Percentiles rank a stretch among this genome's conserved stretches.
Conservation (phyloP, 2,888 invertebrate genomes). For the Tetranychus piercei region DNA sequence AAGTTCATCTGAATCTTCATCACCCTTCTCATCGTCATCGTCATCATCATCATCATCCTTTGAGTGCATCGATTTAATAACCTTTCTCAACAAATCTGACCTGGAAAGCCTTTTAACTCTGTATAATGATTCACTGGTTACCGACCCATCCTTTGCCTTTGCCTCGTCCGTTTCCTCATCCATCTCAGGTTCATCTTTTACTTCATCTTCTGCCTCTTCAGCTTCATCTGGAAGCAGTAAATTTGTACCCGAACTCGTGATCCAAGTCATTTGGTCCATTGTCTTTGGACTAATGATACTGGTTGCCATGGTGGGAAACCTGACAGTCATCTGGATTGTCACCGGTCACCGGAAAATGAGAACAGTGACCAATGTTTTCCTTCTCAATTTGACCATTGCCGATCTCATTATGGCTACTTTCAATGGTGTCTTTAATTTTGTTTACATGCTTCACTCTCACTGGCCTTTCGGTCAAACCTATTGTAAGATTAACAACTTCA, state of each 20-base stretch:
- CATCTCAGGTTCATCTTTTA: background rate
- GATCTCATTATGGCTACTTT: conserved; percentile 26
- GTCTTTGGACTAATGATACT: conserved; percentile 57
- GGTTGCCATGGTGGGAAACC: conserved; percentile 64
- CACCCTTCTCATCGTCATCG: background rate
- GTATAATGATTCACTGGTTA: background rate
- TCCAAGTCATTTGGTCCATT: conserved; percentile 51
- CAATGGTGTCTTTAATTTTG: conserved; percentile 26
- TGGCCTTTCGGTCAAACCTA: conserved; percentile 27
- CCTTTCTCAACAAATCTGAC: background rate
- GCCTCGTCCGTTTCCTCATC: background rate
- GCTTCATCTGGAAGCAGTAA: background rate
- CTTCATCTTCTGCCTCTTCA: background rate
- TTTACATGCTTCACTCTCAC: conserved; percentile 26
- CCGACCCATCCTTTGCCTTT: background rate
- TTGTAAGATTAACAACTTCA: conserved; percentile 26
- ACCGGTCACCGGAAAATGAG: conserved; percentile 29
- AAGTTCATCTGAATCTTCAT: background rate
- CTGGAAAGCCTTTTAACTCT: background rate
- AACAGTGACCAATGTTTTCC: conserved; percentile 27
- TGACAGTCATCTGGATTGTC: conserved; percentile 84
- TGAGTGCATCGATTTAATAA: background rate
- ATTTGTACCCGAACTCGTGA: conserved; percentile 67
- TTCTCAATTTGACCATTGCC: conserved; percentile 26
- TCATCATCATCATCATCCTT: background rate